These are phyloP conservation scores for Xestia sexstrigata DNA, from an alignment of 2,888 invertebrate genomes.

Conservation along the genomic window DNA sequence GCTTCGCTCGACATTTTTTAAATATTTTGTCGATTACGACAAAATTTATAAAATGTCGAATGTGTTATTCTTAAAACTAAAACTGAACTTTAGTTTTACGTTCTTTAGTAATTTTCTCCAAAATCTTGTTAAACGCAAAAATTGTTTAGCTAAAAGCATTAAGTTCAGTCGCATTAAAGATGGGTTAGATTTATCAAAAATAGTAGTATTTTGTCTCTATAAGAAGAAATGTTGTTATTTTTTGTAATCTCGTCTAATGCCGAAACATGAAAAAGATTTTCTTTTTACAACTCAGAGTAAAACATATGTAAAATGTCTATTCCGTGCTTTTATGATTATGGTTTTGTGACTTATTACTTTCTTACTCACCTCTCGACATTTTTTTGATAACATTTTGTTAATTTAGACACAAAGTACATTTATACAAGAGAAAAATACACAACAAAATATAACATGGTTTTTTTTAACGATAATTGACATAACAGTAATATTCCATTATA, in stretches of 20 bases:
- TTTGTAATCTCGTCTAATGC: not conserved
- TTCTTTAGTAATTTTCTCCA: not conserved
- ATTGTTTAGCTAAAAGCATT: not conserved
- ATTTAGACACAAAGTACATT: not conserved
- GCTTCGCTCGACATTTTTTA: not conserved
- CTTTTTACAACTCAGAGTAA: constrained; percentile 30
- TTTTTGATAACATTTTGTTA: not conserved
- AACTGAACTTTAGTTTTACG: not conserved
- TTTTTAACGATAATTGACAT: not conserved
- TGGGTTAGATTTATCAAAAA: not conserved
- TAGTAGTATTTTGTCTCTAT: not conserved
- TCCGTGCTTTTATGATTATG: constrained; percentile 33
- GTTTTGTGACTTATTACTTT: constrained; percentile 6
- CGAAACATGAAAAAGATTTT: constrained; percentile 45
- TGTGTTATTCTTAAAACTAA: too few species aligned
- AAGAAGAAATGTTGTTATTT: not conserved
- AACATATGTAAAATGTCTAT: constrained; percentile 12
- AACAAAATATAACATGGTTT: not conserved
- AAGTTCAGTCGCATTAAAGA: not conserved
- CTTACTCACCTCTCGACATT: not conserved
- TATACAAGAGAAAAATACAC: not conserved
- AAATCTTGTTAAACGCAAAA: not conserved
- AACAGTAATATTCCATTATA: not conserved
- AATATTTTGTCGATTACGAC: too few species aligned
- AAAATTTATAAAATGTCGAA: too few species aligned